Percentiles rank a stretch among this genome's conserved stretches.
Evolutionary conservation across 2,113 vertebrate species (phyloP).

Genomic region (Spilogale gracilis): DNA sequence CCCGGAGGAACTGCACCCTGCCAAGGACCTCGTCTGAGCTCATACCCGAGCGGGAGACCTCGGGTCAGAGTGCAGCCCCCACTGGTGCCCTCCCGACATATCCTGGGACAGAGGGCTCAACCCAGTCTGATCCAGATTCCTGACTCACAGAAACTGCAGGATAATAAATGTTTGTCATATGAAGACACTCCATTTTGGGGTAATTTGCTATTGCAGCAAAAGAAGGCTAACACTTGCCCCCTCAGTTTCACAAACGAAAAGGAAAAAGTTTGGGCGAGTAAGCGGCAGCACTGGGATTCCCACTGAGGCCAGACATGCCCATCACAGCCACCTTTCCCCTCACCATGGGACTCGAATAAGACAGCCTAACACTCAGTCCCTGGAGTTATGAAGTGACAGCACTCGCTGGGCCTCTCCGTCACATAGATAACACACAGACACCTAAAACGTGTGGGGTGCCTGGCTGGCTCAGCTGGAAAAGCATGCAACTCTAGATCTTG

Average conservation of each 20-base stretch:
- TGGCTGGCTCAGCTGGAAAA: not conserved
- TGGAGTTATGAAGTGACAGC: not conserved
- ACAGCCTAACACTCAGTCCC: not conserved
- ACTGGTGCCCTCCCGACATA: not conserved
- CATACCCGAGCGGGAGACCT: not conserved
- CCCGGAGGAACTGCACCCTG: not conserved
- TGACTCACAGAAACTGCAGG: not conserved
- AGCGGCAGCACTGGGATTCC: not conserved
- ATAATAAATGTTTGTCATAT: not conserved
- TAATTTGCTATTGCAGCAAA: not conserved
- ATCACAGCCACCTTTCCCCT: not conserved
- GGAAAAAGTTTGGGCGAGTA: not conserved
- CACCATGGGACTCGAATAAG: accelerated
- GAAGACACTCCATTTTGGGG: not conserved
- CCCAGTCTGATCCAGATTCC: not conserved
- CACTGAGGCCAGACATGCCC: not conserved
- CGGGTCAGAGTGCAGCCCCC: not conserved
- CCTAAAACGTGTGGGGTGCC: not conserved
- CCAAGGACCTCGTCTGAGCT: not conserved
- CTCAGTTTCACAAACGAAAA: not conserved
- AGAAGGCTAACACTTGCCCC: not conserved
- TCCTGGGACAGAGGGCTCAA: not conserved
- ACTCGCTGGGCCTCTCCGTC: not conserved
- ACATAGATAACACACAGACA: not conserved
- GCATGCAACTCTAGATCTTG: not conserved